Base-by-base conservation (phyloP, 2,797 vertebrate species). In the Chloroceryle inda region DNA sequence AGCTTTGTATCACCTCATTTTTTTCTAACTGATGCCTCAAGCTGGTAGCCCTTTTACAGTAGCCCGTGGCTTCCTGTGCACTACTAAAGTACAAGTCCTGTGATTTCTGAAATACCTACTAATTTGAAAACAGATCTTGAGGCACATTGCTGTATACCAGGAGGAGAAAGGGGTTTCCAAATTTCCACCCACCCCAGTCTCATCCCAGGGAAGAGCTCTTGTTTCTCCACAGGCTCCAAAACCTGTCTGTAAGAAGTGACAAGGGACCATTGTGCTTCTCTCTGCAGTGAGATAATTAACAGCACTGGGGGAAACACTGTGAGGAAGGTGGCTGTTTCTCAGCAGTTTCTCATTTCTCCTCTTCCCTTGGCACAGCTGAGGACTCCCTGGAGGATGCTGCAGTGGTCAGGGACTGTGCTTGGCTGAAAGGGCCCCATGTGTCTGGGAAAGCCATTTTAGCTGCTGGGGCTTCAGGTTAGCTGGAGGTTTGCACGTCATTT, bases 401-500 rank as follows among this genome's bases (percentile, higher is more conserved):
- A 2, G 33, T 4, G 7, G 14, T 13, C 26, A 11, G 26, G 13
- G 21, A 0, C n/a, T n/a, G 17, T 29, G 67, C 16, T 5, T 59
- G 31, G 10, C 55, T 76, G 35, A 21, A 33, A 16, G 31, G 1
- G 1, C 11, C 33, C 24, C 14, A 15, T 7, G 5, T 33, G 27
- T 18, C 29, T 6, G 8, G 49, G n/a, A 66, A 31, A 66, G 29
- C 13, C 6, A 6, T 53, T 16, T 26, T 44, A 47, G 27, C 9
- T 19, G 37, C 0, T 24, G 26, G 20, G 22, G 3, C 13, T 11
- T 13, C 27, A 23, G 24, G 19, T 5, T 4, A 5, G 15, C 8
- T 45, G 38, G n/a, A 8, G n/a, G 5, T 8, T 6, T 79, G 15
- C 0, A 1, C 5, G 10, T 5, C 4, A 3, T 45, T 9, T 49